Evolutionary conservation across 2,113 vertebrate species (phyloP).

Genomic region (Misgurnus mizolepis): DNA sequence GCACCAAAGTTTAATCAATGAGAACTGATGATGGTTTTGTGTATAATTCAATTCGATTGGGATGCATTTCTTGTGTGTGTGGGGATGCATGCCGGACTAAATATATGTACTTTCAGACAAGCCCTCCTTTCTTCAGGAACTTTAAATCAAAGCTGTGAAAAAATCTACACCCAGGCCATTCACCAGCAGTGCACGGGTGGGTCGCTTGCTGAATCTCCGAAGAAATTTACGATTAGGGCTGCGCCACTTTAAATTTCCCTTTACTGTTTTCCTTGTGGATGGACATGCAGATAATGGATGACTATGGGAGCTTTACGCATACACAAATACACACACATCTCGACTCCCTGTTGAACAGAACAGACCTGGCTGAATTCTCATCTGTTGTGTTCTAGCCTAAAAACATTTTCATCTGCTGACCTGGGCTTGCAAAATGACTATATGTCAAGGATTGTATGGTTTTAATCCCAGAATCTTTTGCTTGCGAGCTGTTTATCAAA

Average conservation of each 20-base stretch:
- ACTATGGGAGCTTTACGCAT: background rate
- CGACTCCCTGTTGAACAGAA: background rate
- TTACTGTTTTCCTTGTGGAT: conserved; percentile 20
- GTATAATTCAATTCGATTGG: background rate
- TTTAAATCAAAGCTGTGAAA: conserved; percentile 42
- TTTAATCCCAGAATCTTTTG: background rate
- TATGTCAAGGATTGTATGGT: background rate
- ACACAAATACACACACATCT: background rate
- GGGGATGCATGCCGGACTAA: background rate
- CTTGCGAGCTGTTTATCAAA: background rate
- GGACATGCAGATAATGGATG: conserved; percentile 38
- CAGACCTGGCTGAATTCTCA: background rate
- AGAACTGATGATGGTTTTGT: background rate
- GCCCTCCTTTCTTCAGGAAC: conserved; percentile 5
- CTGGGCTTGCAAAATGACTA: background rate
- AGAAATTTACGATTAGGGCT: conserved; percentile 45
- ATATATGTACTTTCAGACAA: background rate
- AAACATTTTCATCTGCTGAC: conserved; percentile 1
- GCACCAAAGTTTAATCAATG: too few relatives aligned
- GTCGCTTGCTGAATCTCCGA: background rate
- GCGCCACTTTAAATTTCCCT: conserved; percentile 28
- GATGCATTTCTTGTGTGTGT: background rate
- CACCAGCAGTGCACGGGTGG: background rate
- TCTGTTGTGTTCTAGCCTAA: background rate
- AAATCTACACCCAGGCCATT: conserved; percentile 8